Percentiles rank a stretch among this genome's conserved stretches.
phyloP scores from a whole-genome alignment of 2,797 vertebrate species.

The Catamblyrhynchus diadema region DNA sequence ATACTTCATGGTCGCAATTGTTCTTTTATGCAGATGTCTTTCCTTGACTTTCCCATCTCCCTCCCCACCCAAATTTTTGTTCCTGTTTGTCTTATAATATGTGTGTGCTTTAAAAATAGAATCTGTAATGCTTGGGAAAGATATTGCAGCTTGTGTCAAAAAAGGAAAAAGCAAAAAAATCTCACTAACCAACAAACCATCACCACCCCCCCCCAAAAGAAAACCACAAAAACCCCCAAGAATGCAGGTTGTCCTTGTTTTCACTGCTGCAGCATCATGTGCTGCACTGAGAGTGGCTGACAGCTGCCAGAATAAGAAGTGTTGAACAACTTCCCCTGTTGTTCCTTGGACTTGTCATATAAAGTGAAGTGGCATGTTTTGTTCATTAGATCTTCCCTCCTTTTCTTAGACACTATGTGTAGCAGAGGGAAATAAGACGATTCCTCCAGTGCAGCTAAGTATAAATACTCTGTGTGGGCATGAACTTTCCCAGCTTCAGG shows the following conservation, averaged over 20 bases:
- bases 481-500: not conserved
- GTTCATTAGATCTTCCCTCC: not conserved
- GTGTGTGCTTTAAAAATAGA: not conserved
- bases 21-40: not conserved
- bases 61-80: not conserved
- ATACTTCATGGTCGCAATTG: not conserved
- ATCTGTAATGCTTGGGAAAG: not conserved
- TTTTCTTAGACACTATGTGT: not conserved
- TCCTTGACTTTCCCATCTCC: not conserved
- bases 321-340: not conserved
- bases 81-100: not conserved
- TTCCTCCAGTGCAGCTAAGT: not conserved
- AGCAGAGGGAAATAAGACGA: not conserved
- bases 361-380: not conserved
- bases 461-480: not conserved
- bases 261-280: not conserved
- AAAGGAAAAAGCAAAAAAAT: not conserved
- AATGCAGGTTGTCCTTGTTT: not conserved
- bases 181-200: not conserved
- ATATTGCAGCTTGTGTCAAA: not conserved
- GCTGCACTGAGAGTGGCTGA: not conserved
- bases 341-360: not conserved
- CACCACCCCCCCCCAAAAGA: rapidly evolving
- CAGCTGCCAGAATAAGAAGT: not conserved
- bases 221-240: not conserved